These are phyloP conservation scores for Danio aesculapii DNA, from an alignment of 2,797 vertebrate species.

Conservation along the genomic window DNA sequence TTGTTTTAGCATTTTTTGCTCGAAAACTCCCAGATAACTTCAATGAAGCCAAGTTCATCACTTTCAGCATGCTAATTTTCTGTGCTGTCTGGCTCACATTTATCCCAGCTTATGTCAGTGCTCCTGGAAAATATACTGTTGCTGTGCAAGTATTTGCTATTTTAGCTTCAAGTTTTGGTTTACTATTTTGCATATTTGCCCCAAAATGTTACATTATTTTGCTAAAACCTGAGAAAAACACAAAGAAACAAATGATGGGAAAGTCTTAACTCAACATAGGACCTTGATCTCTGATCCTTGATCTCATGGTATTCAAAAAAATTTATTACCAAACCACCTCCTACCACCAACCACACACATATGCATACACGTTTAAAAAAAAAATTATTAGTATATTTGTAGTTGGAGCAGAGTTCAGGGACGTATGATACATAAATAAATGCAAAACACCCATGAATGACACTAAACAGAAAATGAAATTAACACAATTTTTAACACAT, in stretches of 20 bases:
- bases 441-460: no score
- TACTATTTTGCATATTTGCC: slow-evolving; percentile 57
- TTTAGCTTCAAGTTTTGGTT: slow-evolving; percentile 59
- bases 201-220: slow-evolving; percentile 62
- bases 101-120: slow-evolving; percentile 59
- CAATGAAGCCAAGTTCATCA: slow-evolving; percentile 60
- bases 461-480: no score
- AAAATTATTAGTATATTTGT: no score
- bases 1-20: slow-evolving; percentile 64
- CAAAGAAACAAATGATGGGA: slow-evolving; percentile 59
- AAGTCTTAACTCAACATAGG: background rate
- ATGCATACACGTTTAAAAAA: no score
- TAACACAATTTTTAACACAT: no score
- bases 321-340: no score
- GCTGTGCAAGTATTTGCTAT: slow-evolving; percentile 63
- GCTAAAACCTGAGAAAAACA: slow-evolving; percentile 58
- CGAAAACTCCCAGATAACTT: slow-evolving; percentile 58
- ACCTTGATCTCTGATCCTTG: no score
- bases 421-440: no score
- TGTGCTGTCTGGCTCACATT: slow-evolving; percentile 65
- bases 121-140: slow-evolving; percentile 58
- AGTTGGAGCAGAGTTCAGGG: no score
- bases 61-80: slow-evolving; percentile 64
- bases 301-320: no score
- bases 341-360: no score